Percentiles rank a stretch among this genome's conserved stretches.
These are phyloP conservation scores for Lasioglossum oenotherae DNA, from an alignment of 2,888 invertebrate genomes.

Conservation along the genomic window DNA sequence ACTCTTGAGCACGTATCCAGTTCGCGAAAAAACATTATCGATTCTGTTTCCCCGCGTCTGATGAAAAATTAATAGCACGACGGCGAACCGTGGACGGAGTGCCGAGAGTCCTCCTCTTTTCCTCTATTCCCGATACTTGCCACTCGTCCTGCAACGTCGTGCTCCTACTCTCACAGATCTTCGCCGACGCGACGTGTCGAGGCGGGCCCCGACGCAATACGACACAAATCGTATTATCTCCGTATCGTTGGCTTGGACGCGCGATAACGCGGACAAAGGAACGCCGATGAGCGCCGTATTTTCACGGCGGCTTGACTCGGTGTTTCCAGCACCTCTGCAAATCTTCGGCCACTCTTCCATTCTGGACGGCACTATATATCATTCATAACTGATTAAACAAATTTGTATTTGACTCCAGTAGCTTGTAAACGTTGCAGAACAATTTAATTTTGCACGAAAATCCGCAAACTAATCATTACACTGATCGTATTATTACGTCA, in stretches of 20 bases:
- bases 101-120: conserved; percentile 8
- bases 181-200: conserved; percentile 42
- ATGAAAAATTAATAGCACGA: conserved; percentile 77
- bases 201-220: conserved; percentile 37
- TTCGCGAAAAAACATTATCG: conserved; percentile 74
- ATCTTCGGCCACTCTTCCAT: background rate
- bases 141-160: background rate
- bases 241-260: conserved; percentile 49
- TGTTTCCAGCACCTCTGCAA: background rate
- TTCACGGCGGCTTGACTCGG: conserved; percentile 37
- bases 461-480: background rate
- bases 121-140: background rate
- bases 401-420: background rate
- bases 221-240: conserved; percentile 60
- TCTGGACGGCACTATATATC: too few relatives aligned
- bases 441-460: background rate
- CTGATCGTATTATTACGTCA: background rate
- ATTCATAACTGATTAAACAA: background rate
- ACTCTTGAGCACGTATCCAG: conserved; percentile 68
- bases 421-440: background rate
- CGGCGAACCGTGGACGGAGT: conserved; percentile 38
- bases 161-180: conserved; percentile 15
- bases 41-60: conserved; percentile 74
- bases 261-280: conserved; percentile 53
- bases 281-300: conserved; percentile 30